Base-by-base conservation (phyloP, 2,797 vertebrate genomes). In the Moxostoma hubbsi region DNA sequence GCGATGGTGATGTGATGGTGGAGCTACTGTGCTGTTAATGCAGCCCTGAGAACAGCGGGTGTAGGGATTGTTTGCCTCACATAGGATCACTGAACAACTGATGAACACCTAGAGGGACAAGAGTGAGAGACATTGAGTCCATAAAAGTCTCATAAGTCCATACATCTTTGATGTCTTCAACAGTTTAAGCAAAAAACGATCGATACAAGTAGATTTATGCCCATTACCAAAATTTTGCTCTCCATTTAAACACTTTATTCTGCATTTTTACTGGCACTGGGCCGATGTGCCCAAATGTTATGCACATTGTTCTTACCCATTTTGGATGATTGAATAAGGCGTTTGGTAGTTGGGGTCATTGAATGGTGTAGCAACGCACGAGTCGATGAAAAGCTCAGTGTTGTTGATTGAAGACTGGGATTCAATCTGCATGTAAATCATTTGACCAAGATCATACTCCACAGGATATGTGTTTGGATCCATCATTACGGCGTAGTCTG, bases 11-110 rank as follows among this genome's bases (percentile, higher is more conserved):
- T 69, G 78, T 6, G n/a, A 47, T 0, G 2, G 2, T 9, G 50
- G 9, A n/a, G 45, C 1, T 9, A 0, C 6, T 6, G 70, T 55
- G n/a, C 79, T 75, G 24, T 65, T 82, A 7, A 76, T 9, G 78
- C 92, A 93, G 8, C 93, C 92, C 57, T 66, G 36, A 0, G 88
- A 81, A 79, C 91, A 93, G 58, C 93, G 87, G 77, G 87, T 90
- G 79, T 62, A 1, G 7, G 81, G 12, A 49, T 86, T 78, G 0
- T 87, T 87, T 9, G 76, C 81, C 59, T 88, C 86, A 81, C 92
- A 94, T 75, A 93, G 82, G 75, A 93, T 71, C 45, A 94, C 90
- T 0, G 91, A 89, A 73, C 92, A 94, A 83, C 87, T 93, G 83
- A 94, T 89, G 84, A 91, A 94, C 59, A 94, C 92, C 92, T 94